These are phyloP conservation scores for Lymantria dispar DNA, from an alignment of 2,888 invertebrate genomes.

Conservation along the genomic window DNA sequence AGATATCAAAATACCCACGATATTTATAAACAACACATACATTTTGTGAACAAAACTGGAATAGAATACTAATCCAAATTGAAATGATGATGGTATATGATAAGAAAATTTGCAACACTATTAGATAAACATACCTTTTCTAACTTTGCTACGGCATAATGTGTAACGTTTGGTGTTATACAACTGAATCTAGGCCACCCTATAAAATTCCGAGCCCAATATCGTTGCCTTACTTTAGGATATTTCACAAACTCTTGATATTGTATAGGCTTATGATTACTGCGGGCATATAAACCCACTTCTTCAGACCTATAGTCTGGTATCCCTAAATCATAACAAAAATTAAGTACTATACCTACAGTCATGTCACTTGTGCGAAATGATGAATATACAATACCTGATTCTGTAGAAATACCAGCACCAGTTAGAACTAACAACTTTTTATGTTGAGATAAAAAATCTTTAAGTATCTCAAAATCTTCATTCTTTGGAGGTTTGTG, in stretches of 20 bases:
- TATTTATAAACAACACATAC: too few species aligned
- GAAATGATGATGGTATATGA: too few species aligned
- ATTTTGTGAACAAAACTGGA: too few species aligned
- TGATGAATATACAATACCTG: slow-evolving; percentile 74
- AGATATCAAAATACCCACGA: too few species aligned
- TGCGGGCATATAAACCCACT: slow-evolving; percentile 95
- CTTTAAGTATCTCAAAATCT: slow-evolving; percentile 82
- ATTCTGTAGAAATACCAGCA: slow-evolving; percentile 98
- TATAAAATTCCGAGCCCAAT: slow-evolving; percentile 98
- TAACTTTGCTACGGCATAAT: slow-evolving; percentile 87
- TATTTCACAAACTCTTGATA: slow-evolving; percentile 92
- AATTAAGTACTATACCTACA: not conserved
- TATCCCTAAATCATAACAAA: slow-evolving; percentile 84
- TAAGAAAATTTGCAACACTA: too few species aligned
- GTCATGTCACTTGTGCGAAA: not conserved
- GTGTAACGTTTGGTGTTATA: slow-evolving; percentile 90
- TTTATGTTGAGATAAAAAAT: slow-evolving; percentile 81
- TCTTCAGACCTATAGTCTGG: slow-evolving; percentile 97
- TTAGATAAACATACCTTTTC: slow-evolving; percentile 76
- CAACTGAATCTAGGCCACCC: slow-evolving; percentile 95
- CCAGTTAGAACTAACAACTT: slow-evolving; percentile 91
- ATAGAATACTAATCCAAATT: too few species aligned
- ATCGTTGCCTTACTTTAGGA: slow-evolving; percentile 86
- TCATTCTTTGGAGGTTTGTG: slow-evolving; percentile 84
- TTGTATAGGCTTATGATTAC: slow-evolving; percentile 91